Conservation (phyloP, 2,888 invertebrate genomes). For the Opisthograptis luteolata region DNA sequence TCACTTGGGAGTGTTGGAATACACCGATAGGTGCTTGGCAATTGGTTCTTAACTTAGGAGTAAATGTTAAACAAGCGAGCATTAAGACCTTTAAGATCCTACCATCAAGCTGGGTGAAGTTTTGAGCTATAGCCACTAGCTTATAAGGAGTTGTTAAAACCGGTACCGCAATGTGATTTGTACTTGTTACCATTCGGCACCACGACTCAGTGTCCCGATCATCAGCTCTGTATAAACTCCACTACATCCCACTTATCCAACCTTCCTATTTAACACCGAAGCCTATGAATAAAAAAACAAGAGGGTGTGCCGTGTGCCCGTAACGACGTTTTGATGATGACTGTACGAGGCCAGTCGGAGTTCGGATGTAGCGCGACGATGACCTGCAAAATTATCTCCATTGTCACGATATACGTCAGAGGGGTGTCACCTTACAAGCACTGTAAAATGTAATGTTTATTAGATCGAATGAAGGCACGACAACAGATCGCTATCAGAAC, state of each 20-base stretch:
- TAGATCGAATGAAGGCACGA: neutral
- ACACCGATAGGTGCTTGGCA: too few relatives aligned
- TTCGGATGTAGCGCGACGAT: slow-evolving; percentile 23
- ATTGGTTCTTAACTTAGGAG: too few relatives aligned
- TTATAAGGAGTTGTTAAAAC: too few relatives aligned
- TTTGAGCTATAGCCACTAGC: too few relatives aligned
- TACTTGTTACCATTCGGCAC: too few relatives aligned
- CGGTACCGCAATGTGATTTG: too few relatives aligned
- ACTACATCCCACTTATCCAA: neutral
- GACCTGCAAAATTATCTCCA: slow-evolving; percentile 24
- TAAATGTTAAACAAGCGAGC: too few relatives aligned
- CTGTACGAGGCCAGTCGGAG: slow-evolving; percentile 24
- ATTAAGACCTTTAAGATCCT: too few relatives aligned
- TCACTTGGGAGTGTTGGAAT: too few relatives aligned
- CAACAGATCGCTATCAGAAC: slow-evolving; percentile 9
- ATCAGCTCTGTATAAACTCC: neutral
- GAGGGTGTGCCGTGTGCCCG: slow-evolving; percentile 33
- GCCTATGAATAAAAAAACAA: slow-evolving; percentile 28
- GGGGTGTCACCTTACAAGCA: slow-evolving; percentile 14
- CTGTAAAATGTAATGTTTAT: slow-evolving; percentile 11
- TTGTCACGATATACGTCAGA: slow-evolving; percentile 9
- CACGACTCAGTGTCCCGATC: neutral
- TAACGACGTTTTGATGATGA: slow-evolving; percentile 40
- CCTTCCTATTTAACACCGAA: slow-evolving; percentile 13
- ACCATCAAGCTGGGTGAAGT: too few relatives aligned